These are phyloP conservation scores for Lycaon pictus DNA, from an alignment of 2,113 vertebrate species.

Conservation along the genomic window DNA sequence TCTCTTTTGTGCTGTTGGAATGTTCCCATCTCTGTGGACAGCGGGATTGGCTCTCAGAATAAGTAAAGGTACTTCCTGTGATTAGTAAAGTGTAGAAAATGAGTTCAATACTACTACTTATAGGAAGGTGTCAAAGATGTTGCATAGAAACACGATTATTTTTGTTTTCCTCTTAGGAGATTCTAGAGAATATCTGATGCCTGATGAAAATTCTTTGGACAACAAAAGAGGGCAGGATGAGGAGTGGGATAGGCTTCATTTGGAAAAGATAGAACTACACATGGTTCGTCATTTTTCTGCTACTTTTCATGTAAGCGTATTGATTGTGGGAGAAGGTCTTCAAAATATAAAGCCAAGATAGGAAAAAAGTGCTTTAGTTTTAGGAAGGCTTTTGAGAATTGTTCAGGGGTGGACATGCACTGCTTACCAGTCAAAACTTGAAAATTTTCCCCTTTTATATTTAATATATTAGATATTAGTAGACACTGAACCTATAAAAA, in stretches of 20 bases:
- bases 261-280: neutral
- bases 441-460: neutral
- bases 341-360: neutral
- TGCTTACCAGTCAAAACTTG: neutral
- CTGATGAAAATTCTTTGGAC: neutral
- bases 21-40: neutral
- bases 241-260: neutral
- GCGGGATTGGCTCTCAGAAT: neutral
- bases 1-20: neutral
- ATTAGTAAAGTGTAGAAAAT: neutral
- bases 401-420: neutral
- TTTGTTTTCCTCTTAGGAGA: conserved; percentile 32
- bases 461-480: conserved; percentile 32
- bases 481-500: neutral
- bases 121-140: neutral
- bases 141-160: neutral
- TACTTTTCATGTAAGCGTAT: neutral
- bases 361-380: neutral
- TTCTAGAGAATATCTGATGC: neutral
- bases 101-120: neutral
- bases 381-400: neutral
- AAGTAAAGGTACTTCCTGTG: neutral
- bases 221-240: neutral
- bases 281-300: neutral
- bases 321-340: neutral